phyloP scores from a whole-genome alignment of 2,113 vertebrate species.

The Colinus virginianus region DNA sequence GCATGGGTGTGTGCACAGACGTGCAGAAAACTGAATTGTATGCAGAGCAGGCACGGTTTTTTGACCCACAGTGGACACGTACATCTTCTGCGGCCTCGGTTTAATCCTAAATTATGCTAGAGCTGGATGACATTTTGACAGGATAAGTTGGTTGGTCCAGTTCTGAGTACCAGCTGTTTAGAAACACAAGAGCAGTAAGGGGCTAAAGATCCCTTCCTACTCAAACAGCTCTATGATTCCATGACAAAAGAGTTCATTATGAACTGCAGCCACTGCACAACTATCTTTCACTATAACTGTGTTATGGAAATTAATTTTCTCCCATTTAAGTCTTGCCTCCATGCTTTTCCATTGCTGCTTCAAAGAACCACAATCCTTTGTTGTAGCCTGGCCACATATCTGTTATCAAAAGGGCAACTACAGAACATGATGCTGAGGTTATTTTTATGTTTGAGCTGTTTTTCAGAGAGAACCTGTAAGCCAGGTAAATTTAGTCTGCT shows the following conservation, averaged over 20 bases:
- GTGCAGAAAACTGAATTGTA: neutral
- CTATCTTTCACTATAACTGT: neutral
- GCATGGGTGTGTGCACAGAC: too few species aligned
- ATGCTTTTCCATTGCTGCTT: neutral
- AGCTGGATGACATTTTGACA: neutral
- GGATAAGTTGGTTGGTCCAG: neutral
- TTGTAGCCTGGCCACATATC: neutral
- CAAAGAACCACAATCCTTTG: neutral
- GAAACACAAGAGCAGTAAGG: neutral
- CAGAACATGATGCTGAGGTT: neutral
- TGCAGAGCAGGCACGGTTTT: neutral
- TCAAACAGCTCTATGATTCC: neutral
- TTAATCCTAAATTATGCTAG: rapidly evolving
- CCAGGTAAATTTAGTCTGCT: constrained; percentile 36
- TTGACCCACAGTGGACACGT: rapidly evolving
- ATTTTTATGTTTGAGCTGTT: constrained; percentile 18
- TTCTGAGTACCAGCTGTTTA: neutral
- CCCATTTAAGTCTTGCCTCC: neutral
- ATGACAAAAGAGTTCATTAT: neutral
- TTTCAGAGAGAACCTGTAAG: constrained; percentile 25
- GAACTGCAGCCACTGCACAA: neutral
- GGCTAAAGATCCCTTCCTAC: neutral
- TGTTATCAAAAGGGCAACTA: neutral
- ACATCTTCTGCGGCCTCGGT: neutral
- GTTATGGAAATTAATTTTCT: neutral